Evolutionary conservation across 2,113 vertebrate species (phyloP).

Genomic region (Apaloderma vittatum): DNA sequence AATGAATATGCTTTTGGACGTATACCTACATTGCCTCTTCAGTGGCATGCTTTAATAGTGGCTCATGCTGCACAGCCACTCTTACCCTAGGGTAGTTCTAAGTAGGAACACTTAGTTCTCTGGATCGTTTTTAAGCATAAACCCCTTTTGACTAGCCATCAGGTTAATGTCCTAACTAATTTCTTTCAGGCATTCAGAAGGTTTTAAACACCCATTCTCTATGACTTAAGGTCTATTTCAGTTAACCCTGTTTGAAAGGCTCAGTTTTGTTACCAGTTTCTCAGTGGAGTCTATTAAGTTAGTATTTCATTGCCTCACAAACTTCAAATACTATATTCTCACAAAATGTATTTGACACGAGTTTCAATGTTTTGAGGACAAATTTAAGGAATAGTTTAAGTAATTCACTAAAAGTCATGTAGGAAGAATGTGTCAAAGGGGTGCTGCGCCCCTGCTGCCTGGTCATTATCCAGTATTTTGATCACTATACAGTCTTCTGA

Average conservation of each 20-base stretch:
- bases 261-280: neutral
- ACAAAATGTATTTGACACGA: neutral
- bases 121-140: neutral
- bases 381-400: neutral
- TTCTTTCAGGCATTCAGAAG: neutral
- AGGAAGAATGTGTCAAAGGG: neutral
- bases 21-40: fast-evolving
- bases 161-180: neutral
- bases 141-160: neutral
- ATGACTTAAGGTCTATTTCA: neutral
- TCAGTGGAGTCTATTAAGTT: neutral
- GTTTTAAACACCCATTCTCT: neutral
- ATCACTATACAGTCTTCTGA: neutral
- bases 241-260: neutral
- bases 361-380: neutral
- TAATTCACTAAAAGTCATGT: neutral
- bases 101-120: neutral
- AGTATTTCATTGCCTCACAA: neutral
- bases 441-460: neutral
- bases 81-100: neutral
- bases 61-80: fast-evolving
- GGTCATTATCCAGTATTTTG: neutral
- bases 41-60: fast-evolving
- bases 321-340: no score
- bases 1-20: neutral